Base-by-base conservation (phyloP, 1,140 invertebrate species). In the Bombus soroeensis region DNA sequence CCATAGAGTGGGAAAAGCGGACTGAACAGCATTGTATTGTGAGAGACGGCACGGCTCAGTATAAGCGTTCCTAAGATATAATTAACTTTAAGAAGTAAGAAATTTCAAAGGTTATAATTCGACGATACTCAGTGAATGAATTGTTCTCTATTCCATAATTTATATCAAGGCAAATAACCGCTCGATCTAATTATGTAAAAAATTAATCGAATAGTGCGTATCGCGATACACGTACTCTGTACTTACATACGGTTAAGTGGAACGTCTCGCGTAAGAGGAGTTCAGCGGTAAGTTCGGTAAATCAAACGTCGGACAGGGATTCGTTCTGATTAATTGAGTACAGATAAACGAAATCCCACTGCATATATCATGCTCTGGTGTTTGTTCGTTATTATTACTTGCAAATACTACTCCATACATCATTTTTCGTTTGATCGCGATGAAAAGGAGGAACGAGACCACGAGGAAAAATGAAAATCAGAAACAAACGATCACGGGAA, bases 271-370 rank as follows among this genome's bases (percentile, higher is more conserved):
- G 25, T 53, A 37, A 70, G 43, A 43, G 62, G 22, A 34, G 57
- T 15, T 62, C 22, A 64, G 6, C 37, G 25, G 41, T 34, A 43
- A 62, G 53, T 72, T 43, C 47, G 53, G 39, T 74, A 41, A 74
- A 82, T 73, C 71, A 62, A 41, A 18, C 53, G 25, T 39, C n/a
- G 13, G 22, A 73, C 53, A 41, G 66, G 34, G 25, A 53, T 80
- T 80, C 64, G 18, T 68, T 34, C 57, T n/a, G 71, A 74, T 82
- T 82, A 82, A 82, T 82, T 37, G 78, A 53, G 43, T 53, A 25
- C 43, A 80, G 41, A 70, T 80, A 80, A 70, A 80, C 43, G 64
- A 70, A 80, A 47, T 53, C 43, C 78, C 25, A 39, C 43, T 80
- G 62, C 34, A n/a, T 53, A 37, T 70, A 80, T 80, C 78, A 53